Conservation (phyloP, 1,140 invertebrate genomes). For the Nasonia giraulti region DNA sequence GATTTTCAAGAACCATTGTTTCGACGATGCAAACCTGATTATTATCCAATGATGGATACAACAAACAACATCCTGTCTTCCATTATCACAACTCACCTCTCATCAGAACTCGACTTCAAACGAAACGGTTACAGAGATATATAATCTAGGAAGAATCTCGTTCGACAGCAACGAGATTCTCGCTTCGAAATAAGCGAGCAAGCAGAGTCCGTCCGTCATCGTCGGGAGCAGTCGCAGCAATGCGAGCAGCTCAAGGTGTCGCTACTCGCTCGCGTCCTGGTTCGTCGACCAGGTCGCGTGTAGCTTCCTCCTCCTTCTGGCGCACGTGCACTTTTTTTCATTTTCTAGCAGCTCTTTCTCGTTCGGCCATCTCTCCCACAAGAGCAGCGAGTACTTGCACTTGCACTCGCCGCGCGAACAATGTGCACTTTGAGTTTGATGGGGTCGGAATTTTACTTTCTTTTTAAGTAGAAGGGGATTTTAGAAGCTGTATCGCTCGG, state of each 20-base stretch:
- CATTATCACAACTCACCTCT: not conserved
- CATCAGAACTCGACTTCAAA: not conserved
- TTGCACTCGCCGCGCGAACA: not conserved
- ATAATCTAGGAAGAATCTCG: not conserved
- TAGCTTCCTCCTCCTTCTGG: slow-evolving; percentile 14
- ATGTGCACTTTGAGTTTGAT: not conserved
- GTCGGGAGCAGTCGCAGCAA: slow-evolving; percentile 38
- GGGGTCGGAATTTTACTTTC: not conserved
- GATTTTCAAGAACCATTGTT: no score
- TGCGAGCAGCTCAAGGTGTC: slow-evolving; percentile 27
- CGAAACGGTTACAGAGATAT: not conserved
- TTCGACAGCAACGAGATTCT: not conserved
- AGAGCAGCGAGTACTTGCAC: not conserved
- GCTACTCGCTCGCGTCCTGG: slow-evolving; percentile 57
- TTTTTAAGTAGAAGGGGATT: not conserved
- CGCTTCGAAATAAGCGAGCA: not conserved
- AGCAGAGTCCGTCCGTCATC: not conserved
- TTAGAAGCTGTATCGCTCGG: not conserved
- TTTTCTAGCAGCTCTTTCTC: not conserved
- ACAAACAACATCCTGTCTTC: no score
- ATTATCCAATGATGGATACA: no score
- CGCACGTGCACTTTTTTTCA: not conserved
- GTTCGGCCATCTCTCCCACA: not conserved
- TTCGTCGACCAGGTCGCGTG: slow-evolving; percentile 65
- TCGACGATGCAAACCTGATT: no score